A percentile compares a stretch with the other conserved stretches of the same genome.
Conservation (phyloP, 53 echinoderm and acorn worm genomes). For the Apostichopus leukothele region DNA sequence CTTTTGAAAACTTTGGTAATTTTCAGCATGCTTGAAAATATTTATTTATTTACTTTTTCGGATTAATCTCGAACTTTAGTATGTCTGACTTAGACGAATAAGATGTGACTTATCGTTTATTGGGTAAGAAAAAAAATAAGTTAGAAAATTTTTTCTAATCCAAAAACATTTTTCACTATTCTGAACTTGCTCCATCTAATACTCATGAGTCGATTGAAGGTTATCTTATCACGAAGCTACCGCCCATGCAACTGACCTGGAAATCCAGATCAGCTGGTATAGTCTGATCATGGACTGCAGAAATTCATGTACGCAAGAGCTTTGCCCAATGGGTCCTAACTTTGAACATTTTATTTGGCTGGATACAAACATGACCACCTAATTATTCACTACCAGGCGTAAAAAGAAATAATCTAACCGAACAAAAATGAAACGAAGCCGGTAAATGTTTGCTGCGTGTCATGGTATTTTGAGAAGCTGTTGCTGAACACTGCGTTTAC, state of each 20-base stretch:
- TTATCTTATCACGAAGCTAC: not conserved
- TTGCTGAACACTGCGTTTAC: too few relatives aligned
- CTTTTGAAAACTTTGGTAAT: too few relatives aligned
- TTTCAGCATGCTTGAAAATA: too few relatives aligned
- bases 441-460: not conserved
- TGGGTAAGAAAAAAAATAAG: too few relatives aligned
- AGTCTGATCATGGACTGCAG: not conserved
- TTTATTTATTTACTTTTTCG: too few relatives aligned
- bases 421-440: not conserved
- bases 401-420: not conserved
- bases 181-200: too few relatives aligned
- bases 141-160: too few relatives aligned
- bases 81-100: too few relatives aligned
- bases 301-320: not conserved
- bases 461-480: too few relatives aligned
- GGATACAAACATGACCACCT: not conserved
- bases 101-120: too few relatives aligned
- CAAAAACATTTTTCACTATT: too few relatives aligned
- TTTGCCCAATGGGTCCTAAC: not conserved
- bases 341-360: not conserved
- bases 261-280: not conserved
- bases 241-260: constrained; percentile 14
- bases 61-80: too few relatives aligned
- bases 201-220: not conserved
- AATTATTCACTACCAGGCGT: not conserved